Evolutionary conservation across 2,797 vertebrate genomes (phyloP).

Genomic region (Graptemys geographica): DNA sequence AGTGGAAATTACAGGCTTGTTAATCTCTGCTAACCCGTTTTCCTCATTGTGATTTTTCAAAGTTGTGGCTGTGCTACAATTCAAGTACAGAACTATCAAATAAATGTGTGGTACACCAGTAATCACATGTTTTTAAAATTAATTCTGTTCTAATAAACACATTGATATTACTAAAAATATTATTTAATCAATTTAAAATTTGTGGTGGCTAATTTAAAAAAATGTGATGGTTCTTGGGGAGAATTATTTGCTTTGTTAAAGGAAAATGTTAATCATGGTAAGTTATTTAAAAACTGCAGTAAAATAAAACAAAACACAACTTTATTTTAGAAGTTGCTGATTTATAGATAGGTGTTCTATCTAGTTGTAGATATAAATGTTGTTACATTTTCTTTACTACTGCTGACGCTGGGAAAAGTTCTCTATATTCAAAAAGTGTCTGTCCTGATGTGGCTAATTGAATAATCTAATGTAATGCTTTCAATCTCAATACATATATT

Average conservation of each 20-base stretch:
- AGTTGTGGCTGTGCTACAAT: not conserved
- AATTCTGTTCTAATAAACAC: not conserved
- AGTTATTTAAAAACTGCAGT: rapidly evolving
- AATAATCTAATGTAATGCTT: not conserved
- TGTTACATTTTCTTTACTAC: rapidly evolving
- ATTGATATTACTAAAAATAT: constrained; percentile 2
- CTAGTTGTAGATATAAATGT: rapidly evolving
- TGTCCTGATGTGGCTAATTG: not conserved
- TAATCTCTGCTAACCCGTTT: not conserved
- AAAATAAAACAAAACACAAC: rapidly evolving
- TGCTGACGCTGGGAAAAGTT: not conserved
- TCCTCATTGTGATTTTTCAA: not conserved
- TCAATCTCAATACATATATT: rapidly evolving
- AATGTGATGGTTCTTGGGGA: not conserved
- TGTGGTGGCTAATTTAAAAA: not conserved
- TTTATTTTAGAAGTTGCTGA: not conserved
- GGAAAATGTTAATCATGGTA: not conserved
- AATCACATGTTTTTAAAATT: not conserved
- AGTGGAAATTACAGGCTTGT: constrained; percentile 45
- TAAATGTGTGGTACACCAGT: not conserved
- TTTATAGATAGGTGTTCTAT: not conserved
- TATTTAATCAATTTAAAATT: not conserved
- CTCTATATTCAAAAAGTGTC: rapidly evolving
- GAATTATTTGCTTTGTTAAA: not conserved
- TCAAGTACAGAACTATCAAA: not conserved